Base-by-base conservation (phyloP, 1,140 invertebrate species). In the Panonychus citri region DNA sequence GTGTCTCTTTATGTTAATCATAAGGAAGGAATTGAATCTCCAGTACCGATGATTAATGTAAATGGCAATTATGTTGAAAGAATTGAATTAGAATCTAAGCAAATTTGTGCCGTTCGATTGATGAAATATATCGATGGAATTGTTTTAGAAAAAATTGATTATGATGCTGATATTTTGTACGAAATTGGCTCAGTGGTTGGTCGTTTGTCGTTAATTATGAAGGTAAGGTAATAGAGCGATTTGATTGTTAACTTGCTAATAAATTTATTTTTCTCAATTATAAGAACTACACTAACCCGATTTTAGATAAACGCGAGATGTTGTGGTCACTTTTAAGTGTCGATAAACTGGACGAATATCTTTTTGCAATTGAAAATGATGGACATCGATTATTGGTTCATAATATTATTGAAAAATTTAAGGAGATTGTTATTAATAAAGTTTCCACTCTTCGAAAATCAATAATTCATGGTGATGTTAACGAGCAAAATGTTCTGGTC, bases 401-500 rank as follows among this genome's bases (percentile, higher is more conserved):
- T 12, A 30, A 52, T 2, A 25, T 25, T 27, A 8, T 57, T 1
- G 19, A 54, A n/a, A 19, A 46, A 25, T 57, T 57, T 42, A 30
- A 34, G 24, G 24, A 15, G 8, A 37, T 28, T 28, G 26, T 57
- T 17, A 3, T 57, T 13, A 8, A 24, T 2, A 19, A 10, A 10
- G n/a, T 49, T 4, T 15, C 51, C 17, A 19, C 12, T 3, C 27
- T 56, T 50, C 13, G 15, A 53, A 17, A 25, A 37, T 13, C 34
- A 21, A 40, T 48, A 19, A 40, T 60, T 21, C 59, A 60, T 39
- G 58, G 58, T 5, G 59, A 60, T 43, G 48, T 60, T 15, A 60
- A 60, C 34, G 59, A 60, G 26, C 53, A 56, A 26, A 61, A 61
- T 28, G 46, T 61, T 27, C 19, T 61, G 43, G 54, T 59, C 42